Percentiles rank a stretch among this genome's conserved stretches.
Evolutionary conservation across 2,888 invertebrate species (phyloP).

Genomic region (Molorchus minor): DNA sequence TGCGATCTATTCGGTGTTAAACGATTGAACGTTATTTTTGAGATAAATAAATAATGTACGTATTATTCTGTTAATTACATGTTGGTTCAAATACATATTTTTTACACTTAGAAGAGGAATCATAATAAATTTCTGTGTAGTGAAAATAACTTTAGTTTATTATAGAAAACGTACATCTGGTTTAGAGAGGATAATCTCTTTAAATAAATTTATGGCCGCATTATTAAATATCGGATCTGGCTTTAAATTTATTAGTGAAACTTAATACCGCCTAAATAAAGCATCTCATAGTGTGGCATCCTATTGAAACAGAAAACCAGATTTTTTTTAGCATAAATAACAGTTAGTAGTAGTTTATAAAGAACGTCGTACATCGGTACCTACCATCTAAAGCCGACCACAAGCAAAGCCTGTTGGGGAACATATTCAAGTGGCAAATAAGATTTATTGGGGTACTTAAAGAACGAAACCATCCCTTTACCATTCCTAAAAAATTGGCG

Average conservation of each 20-base stretch:
- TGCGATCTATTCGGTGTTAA: too few species aligned
- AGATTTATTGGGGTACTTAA: constrained; percentile 37
- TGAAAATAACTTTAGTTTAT: too few species aligned
- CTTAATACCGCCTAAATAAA: too few species aligned
- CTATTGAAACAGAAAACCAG: too few species aligned
- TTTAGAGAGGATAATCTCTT: constrained; percentile 33
- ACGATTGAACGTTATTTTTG: too few species aligned
- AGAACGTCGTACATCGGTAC: not conserved
- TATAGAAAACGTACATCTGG: constrained; percentile 33
- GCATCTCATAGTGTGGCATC: too few species aligned
- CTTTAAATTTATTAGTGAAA: constrained; percentile 19
- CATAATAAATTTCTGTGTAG: too few species aligned
- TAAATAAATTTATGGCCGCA: constrained; percentile 32
- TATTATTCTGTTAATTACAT: too few species aligned
- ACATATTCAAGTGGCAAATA: constrained; percentile 25
- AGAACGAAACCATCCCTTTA: constrained; percentile 33
- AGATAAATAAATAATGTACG: constrained; percentile 11
- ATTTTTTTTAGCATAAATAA: too few species aligned
- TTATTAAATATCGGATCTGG: constrained; percentile 25
- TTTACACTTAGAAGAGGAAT: too few species aligned
- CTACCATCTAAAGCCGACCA: not conserved
- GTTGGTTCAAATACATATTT: too few species aligned
- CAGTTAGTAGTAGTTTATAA: too few species aligned
- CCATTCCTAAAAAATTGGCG: constrained; percentile 47
- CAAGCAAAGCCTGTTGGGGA: constrained; percentile 3